These are phyloP conservation scores for Ranitomeya imitator DNA, from an alignment of 2,113 vertebrate species.

Conservation along the genomic window DNA sequence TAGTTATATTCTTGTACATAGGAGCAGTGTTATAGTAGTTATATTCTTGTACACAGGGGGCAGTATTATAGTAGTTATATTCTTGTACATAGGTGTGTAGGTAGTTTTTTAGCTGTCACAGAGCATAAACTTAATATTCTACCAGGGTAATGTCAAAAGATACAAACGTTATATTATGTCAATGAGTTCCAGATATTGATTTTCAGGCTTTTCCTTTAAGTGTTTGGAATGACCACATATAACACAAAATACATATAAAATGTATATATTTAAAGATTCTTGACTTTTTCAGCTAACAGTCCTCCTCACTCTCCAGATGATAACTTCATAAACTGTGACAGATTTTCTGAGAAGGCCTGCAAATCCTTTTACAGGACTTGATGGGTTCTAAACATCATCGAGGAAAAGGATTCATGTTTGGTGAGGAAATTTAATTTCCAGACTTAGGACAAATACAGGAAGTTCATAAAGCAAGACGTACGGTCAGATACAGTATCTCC, in stretches of 20 bases:
- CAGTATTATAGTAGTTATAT: background rate
- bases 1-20: background rate
- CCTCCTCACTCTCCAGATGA: background rate
- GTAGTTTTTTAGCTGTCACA: background rate
- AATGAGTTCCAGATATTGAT: too few species aligned
- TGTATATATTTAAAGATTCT: background rate
- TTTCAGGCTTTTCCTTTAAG: too few species aligned
- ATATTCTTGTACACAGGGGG: too few species aligned
- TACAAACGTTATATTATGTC: background rate
- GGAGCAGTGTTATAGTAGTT: background rate
- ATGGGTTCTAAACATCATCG: background rate
- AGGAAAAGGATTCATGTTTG: background rate
- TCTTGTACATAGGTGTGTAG: background rate
- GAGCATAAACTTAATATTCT: background rate
- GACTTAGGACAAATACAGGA: conserved; percentile 49
- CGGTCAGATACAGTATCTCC: background rate
- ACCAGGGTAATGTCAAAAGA: background rate
- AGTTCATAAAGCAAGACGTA: conserved; percentile 20
- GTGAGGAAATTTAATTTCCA: conserved; percentile 27
- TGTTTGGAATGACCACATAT: background rate
- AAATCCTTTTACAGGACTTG: conserved; percentile 10
- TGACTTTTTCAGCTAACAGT: background rate
- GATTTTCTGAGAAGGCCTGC: background rate
- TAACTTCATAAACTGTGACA: background rate
- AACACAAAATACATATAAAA: too few species aligned